Evolutionary conservation across 2,888 invertebrate genomes (phyloP).

Genomic region (Parnassius mnemosyne): DNA sequence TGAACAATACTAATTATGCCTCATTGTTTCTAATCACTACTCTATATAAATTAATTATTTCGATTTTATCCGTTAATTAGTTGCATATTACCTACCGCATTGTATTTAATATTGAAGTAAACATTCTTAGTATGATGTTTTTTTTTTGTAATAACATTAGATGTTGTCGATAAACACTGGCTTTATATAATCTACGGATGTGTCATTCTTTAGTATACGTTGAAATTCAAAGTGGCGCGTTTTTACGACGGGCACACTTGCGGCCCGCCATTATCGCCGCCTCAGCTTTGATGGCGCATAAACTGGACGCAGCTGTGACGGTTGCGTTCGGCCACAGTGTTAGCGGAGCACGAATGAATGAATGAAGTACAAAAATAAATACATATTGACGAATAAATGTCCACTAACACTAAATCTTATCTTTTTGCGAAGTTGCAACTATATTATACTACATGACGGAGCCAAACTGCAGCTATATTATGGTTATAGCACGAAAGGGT

Average conservation of each 20-base stretch:
- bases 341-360: conserved; percentile 2
- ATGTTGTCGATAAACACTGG: conserved; percentile 12
- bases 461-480: too few species aligned
- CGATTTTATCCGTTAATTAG: too few species aligned
- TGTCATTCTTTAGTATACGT: conserved; percentile 16
- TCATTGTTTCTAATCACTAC: too few species aligned
- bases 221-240: conserved; percentile 35
- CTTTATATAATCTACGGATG: conserved; percentile 12
- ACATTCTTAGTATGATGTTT: background rate
- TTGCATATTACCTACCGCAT: too few species aligned
- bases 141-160: background rate
- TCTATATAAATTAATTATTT: too few species aligned
- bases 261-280: conserved; percentile 34
- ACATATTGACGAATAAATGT: too few species aligned
- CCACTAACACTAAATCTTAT: too few species aligned
- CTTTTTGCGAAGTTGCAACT: too few species aligned
- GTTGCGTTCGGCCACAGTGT: conserved; percentile 8
- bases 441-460: too few species aligned
- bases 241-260: conserved; percentile 36
- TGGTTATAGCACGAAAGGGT: too few species aligned
- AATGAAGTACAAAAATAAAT: too few species aligned
- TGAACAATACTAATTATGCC: too few species aligned
- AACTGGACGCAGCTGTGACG: conserved; percentile 37
- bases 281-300: conserved; percentile 38
- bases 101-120: background rate